Evolutionary conservation across 2,888 invertebrate genomes (phyloP), one percentile per base, ranked within the genome.

Genomic region (Diarsia mendica): DNA sequence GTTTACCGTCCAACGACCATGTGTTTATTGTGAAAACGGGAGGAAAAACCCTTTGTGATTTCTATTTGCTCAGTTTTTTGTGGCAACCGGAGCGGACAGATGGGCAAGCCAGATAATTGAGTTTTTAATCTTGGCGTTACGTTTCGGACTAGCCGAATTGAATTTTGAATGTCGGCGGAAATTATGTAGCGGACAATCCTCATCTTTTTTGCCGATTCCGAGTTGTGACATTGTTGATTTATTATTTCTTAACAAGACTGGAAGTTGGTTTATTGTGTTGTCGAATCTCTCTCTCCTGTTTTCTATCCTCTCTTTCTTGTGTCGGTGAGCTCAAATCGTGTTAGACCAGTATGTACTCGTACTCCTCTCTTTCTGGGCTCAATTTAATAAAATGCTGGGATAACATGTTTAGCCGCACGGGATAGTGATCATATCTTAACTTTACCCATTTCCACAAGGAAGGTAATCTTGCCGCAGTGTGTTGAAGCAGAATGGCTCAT

Each of bases 1-100:
- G 85, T 89, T 91, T 86, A 85, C 83, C 84, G 87, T 80, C 80
- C 82, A 82, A 82, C 85, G 74, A 86, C 89, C 89, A 90, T 89
- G 89, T 91, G 90, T 90, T 91, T 91, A 90, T 91, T 90, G 83
- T 88, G 86, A 87, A 89, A 90, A 87, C 76, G 80, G 79, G 73
- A 85, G 84, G 80, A 86, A 88, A 87, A 87, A 85, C 83, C 80
- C 85, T 88, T 89, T 87, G 83, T 87, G 79, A 75, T 85, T 77
- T 82, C 84, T 82, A 80, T 86, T 88, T 89, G 80, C 67, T 81
- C 85, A 76, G 65, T 85, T 89, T 88, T 89, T 87, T 84, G 66
- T 64, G 39, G 69, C 72, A 39, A 71, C 46, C 72, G 65, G 44
- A 79, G 66, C 70, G 79, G 84, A 88, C 85, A 79, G 70, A 68